These are phyloP conservation scores for Gadus macrocephalus DNA, from an alignment of 2,113 vertebrate genomes.

Conservation along the genomic window DNA sequence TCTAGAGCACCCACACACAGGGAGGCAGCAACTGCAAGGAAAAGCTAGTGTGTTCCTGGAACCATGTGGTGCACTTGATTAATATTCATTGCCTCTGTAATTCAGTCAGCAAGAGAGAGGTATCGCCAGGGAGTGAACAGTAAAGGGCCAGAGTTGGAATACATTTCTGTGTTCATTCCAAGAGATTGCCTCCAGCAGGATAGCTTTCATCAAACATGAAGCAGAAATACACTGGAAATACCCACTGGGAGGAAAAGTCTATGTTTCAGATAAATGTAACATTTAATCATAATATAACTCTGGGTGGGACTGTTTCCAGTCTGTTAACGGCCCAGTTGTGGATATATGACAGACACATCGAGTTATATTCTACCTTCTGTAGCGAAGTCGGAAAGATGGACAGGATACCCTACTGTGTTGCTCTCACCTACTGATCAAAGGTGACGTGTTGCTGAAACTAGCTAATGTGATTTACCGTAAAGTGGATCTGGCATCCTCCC, in stretches of 20 bases:
- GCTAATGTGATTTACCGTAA: constrained; percentile 79
- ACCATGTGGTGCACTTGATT: constrained; percentile 31
- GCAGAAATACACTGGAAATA: background rate
- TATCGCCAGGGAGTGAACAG: constrained; percentile 27
- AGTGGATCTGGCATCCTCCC: constrained; percentile 97
- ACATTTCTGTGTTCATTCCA: constrained; percentile 42
- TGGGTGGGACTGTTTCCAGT: too few relatives aligned
- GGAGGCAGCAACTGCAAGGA: constrained; percentile 12
- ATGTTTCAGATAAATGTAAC: constrained; percentile 6
- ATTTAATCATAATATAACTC: constrained; percentile 1
- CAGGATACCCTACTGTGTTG: background rate
- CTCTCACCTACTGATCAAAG: constrained; percentile 1
- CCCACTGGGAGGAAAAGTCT: background rate
- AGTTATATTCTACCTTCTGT: background rate
- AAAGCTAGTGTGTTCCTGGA: constrained; percentile 19
- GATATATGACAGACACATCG: background rate
- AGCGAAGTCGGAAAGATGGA: background rate
- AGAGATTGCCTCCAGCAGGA: constrained; percentile 27
- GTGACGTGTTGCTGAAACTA: constrained; percentile 20
- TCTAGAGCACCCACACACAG: constrained; percentile 31
- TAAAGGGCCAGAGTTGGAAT: constrained; percentile 38
- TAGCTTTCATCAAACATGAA: constrained; percentile 2
- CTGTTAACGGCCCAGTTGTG: background rate
- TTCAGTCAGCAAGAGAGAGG: constrained; percentile 31
- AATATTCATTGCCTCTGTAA: constrained; percentile 52